A percentile compares a stretch with the other conserved stretches of the same genome.
These are phyloP conservation scores for Ciona savignyi DNA, from an alignment of 23 tunicate species.

Conservation along the genomic window DNA sequence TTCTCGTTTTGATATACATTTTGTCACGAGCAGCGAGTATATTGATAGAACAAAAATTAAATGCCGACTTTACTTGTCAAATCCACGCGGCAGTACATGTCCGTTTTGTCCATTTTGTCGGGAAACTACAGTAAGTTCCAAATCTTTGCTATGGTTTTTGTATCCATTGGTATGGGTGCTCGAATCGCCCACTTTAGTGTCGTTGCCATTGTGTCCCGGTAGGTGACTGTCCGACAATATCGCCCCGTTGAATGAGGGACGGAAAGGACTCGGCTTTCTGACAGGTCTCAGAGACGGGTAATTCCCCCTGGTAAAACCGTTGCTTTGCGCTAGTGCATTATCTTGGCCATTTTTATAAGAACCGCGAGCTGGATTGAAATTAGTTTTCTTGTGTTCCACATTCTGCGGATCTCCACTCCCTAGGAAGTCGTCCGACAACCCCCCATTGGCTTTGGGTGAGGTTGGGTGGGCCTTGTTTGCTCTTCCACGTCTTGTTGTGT, in stretches of 20 bases:
- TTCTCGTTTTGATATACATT: too few species aligned
- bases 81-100: too few species aligned
- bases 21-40: too few species aligned
- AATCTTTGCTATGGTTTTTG: background rate
- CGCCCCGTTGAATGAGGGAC: slow-evolving; percentile 20
- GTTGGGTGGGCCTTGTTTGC: background rate
- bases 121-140: background rate
- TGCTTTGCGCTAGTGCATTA: background rate
- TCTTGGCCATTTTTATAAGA: background rate
- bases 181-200: background rate
- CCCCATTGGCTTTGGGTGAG: slow-evolving; percentile 5
- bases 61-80: too few species aligned
- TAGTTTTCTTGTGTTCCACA: slow-evolving; percentile 1
- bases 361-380: background rate
- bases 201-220: background rate
- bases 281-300: slow-evolving; percentile 29
- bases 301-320: slow-evolving; percentile 11
- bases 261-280: slow-evolving; percentile 1
- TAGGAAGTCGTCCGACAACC: slow-evolving; percentile 9
- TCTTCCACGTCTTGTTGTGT: slow-evolving; percentile 12
- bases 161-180: background rate
- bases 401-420: slow-evolving; percentile 25
- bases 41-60: too few species aligned
- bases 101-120: background rate
- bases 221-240: slow-evolving; percentile 15